phyloP scores from a whole-genome alignment of 1,140 invertebrate species.

The Cheumatopsyche charites region DNA sequence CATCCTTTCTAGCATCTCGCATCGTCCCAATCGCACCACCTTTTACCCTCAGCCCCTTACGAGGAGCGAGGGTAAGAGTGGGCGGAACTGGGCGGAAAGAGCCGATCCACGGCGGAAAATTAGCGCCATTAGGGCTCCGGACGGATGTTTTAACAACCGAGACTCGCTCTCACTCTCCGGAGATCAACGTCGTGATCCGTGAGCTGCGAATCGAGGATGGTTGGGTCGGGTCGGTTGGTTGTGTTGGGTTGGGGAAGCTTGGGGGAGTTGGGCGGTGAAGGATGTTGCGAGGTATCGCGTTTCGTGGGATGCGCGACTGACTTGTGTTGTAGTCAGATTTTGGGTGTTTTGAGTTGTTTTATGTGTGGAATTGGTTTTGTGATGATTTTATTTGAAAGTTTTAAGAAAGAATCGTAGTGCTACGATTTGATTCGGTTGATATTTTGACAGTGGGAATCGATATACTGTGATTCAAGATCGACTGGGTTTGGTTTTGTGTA shows the following conservation, averaged over 20 bases:
- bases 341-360: neutral
- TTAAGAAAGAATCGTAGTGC: too few relatives aligned
- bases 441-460: too few relatives aligned
- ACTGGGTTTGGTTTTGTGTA: too few relatives aligned
- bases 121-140: conserved; percentile 44
- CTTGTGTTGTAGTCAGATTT: neutral
- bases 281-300: conserved; percentile 25
- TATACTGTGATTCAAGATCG: too few relatives aligned
- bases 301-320: conserved; percentile 20
- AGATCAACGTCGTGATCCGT: conserved; percentile 16
- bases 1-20: conserved; percentile 10
- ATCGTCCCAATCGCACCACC: conserved; percentile 10
- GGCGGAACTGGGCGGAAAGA: too few relatives aligned
- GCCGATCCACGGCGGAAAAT: conserved; percentile 32
- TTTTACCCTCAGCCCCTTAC: neutral
- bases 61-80: neutral
- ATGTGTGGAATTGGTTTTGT: too few relatives aligned
- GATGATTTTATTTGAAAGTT: too few relatives aligned
- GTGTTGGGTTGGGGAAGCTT: too few relatives aligned
- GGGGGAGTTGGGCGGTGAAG: too few relatives aligned
- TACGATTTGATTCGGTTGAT: too few relatives aligned
- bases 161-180: conserved; percentile 39
- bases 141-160: conserved; percentile 47
- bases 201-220: too few relatives aligned
- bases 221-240: too few relatives aligned